phyloP scores from a whole-genome alignment of 2,113 vertebrate genomes.

The Platysteira castanea region DNA sequence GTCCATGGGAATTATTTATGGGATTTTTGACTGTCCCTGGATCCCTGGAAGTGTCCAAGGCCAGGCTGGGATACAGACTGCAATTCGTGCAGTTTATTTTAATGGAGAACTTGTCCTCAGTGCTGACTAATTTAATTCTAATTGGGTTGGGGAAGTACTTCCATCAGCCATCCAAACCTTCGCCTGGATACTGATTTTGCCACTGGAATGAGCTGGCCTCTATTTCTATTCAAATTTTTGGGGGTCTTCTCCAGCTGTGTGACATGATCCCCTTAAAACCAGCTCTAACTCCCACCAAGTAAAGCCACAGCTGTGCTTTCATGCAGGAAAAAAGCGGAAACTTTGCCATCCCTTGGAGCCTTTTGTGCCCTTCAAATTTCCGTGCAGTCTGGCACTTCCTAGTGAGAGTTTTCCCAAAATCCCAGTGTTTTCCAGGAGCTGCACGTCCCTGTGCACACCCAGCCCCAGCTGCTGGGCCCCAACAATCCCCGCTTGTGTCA shows the following conservation, averaged over 20 bases:
- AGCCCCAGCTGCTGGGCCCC: not conserved
- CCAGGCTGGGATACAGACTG: not conserved
- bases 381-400: not conserved
- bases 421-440: not conserved
- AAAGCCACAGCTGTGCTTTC: rapidly evolving
- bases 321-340: rapidly evolving
- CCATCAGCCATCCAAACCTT: not conserved
- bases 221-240: not conserved
- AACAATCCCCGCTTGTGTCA: not conserved
- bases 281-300: not conserved
- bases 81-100: not conserved
- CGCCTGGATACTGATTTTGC: not conserved
- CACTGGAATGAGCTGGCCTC: rapidly evolving
- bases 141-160: rapidly evolving
- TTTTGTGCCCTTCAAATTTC: not conserved
- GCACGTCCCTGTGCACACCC: not conserved
- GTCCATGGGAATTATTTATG: not conserved
- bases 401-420: rapidly evolving
- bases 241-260: not conserved
- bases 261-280: not conserved
- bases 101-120: not conserved
- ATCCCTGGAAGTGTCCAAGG: not conserved
- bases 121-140: not conserved
- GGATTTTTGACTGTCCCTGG: not conserved
- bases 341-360: rapidly evolving